phyloP scores from a whole-genome alignment of 1,140 invertebrate species.

The Zaprionus vittiger region DNA sequence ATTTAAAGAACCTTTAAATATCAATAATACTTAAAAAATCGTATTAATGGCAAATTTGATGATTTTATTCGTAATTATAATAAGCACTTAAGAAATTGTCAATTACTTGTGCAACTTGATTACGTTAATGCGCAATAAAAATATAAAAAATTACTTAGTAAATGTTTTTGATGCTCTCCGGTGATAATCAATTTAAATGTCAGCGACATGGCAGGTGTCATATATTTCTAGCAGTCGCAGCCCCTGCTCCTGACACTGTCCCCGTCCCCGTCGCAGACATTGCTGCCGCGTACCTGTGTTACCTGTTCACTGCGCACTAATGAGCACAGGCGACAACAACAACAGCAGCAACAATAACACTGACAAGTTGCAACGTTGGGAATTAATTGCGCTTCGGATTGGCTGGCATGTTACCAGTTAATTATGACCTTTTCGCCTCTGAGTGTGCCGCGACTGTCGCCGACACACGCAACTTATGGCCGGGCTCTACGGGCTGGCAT shows the following conservation, averaged over 20 bases:
- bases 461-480: slow-evolving; percentile 52
- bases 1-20: neutral
- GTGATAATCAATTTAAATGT: slow-evolving; percentile 59
- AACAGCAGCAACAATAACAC: slow-evolving; percentile 47
- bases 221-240: slow-evolving; percentile 3
- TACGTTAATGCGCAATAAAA: neutral
- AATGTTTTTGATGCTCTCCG: slow-evolving; percentile 5
- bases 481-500: slow-evolving; percentile 49
- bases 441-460: slow-evolving; percentile 34
- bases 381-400: slow-evolving; percentile 69
- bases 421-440: slow-evolving; percentile 64
- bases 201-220: slow-evolving; percentile 59
- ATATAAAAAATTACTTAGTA: slow-evolving; percentile 14
- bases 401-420: slow-evolving; percentile 68
- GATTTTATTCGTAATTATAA: neutral
- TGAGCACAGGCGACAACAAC: slow-evolving; percentile 55
- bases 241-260: neutral
- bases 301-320: slow-evolving; percentile 58
- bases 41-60: neutral
- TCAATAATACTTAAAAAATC: neutral
- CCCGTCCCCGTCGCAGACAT: neutral
- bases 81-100: neutral
- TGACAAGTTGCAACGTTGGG: slow-evolving; percentile 64
- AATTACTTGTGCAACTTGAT: neutral
- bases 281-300: slow-evolving; percentile 30